Percentiles rank a stretch among this genome's conserved stretches.
Evolutionary conservation across 1,140 invertebrate species (phyloP).

Genomic region (Drosophila persimilis): DNA sequence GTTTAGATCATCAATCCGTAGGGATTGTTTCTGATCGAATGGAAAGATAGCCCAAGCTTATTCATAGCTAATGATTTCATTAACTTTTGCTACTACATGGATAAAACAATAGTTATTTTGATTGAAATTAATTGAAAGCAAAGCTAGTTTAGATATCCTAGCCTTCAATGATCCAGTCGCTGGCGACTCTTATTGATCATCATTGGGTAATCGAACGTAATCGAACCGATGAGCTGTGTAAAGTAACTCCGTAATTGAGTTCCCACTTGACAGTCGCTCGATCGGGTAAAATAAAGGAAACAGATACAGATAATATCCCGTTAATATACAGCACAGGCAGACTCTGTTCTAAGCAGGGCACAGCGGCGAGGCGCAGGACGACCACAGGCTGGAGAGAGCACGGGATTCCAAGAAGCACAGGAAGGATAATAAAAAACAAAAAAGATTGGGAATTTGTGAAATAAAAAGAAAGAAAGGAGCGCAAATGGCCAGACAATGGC

Average conservation of each 20-base stretch:
- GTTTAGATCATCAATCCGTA: no score
- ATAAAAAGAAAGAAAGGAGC: conserved; percentile 44
- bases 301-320: conserved; percentile 23
- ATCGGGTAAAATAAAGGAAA: background rate
- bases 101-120: no score
- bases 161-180: no score
- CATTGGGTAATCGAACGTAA: conserved; percentile 8
- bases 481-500: conserved; percentile 65
- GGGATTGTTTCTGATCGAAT: no score
- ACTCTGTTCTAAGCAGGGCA: no score
- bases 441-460: conserved; percentile 46
- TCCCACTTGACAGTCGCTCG: conserved; percentile 24
- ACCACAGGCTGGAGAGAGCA: background rate
- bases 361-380: conserved; percentile 8
- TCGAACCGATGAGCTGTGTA: background rate
- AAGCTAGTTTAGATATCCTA: no score
- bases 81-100: no score
- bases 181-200: background rate
- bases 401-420: conserved; percentile 51
- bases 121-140: no score
- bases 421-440: conserved; percentile 65
- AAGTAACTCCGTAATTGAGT: conserved; percentile 43
- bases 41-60: no score
- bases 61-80: no score
- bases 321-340: background rate